These are phyloP conservation scores for Melanotaenia pygmaea DNA, from an alignment of 2,797 vertebrate genomes.

Conservation along the genomic window DNA sequence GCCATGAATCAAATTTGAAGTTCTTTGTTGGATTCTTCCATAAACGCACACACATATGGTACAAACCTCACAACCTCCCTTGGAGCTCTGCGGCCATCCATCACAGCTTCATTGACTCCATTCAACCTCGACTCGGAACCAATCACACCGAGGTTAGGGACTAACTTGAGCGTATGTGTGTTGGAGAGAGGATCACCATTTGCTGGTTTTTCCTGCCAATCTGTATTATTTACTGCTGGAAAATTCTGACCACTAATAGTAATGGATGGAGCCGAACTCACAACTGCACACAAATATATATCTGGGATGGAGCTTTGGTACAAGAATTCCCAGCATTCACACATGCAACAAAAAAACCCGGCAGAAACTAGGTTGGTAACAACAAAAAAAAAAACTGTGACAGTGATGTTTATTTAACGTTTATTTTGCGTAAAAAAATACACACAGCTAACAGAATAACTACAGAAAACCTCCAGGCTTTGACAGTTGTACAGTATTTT, in stretches of 20 bases:
- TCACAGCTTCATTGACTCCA: slow-evolving; percentile 68
- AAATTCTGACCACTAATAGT: slow-evolving; percentile 31
- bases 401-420: slow-evolving; percentile 31
- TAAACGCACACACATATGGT: slow-evolving; percentile 13
- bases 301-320: neutral
- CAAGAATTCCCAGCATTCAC: neutral
- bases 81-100: slow-evolving; percentile 56
- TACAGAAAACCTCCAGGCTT: slow-evolving; percentile 15
- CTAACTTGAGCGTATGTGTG: slow-evolving; percentile 34
- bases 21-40: slow-evolving; percentile 41
- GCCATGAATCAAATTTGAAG: slow-evolving; percentile 63
- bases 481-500: neutral
- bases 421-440: slow-evolving; percentile 47
- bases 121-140: slow-evolving; percentile 68
- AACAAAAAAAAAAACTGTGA: neutral
- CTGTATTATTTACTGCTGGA: slow-evolving; percentile 53
- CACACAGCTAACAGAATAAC: slow-evolving; percentile 4
- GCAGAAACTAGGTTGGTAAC: neutral
- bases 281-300: slow-evolving; percentile 8
- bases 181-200: slow-evolving; percentile 11
- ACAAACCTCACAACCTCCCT: slow-evolving; percentile 20
- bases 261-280: neutral
- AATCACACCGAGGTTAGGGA: slow-evolving; percentile 75
- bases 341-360: neutral
- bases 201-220: slow-evolving; percentile 22